phyloP scores from a whole-genome alignment of 2,113 vertebrate genomes.

The Salvelinus fontinalis region DNA sequence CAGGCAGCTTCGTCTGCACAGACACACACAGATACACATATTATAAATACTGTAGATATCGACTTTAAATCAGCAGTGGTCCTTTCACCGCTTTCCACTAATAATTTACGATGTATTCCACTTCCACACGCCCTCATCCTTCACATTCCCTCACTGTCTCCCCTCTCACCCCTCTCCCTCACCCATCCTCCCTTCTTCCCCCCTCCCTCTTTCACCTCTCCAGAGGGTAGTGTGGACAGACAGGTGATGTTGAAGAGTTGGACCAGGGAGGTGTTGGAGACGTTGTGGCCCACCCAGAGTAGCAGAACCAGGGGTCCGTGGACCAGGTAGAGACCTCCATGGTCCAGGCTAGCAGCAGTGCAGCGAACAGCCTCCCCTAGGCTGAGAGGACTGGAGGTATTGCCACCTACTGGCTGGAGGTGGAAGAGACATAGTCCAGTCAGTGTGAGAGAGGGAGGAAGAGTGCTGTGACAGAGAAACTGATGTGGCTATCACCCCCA shows the following conservation, averaged over 20 bases:
- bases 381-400: neutral
- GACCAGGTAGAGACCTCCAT: constrained; percentile 64
- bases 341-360: constrained; percentile 61
- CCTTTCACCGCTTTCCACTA: neutral
- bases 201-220: constrained; percentile 63
- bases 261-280: constrained; percentile 52
- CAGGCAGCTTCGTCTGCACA: constrained; percentile 66
- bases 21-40: neutral
- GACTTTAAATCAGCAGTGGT: neutral
- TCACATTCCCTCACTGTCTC: neutral
- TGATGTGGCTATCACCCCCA: too few relatives aligned
- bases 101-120: neutral
- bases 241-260: constrained; percentile 70
- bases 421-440: neutral
- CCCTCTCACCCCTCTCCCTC: neutral
- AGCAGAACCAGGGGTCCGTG: constrained; percentile 67
- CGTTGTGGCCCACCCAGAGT: constrained; percentile 73
- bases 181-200: neutral
- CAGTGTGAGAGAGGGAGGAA: too few relatives aligned
- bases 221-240: constrained; percentile 70
- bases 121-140: neutral
- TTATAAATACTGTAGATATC: neutral
- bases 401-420: constrained; percentile 41
- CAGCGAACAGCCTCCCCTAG: constrained; percentile 59
- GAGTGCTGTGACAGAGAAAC: too few relatives aligned